Percentiles rank a stretch among this genome's conserved stretches.
Conservation (phyloP, 2,797 vertebrate species). For the Lagodon rhomboides region DNA sequence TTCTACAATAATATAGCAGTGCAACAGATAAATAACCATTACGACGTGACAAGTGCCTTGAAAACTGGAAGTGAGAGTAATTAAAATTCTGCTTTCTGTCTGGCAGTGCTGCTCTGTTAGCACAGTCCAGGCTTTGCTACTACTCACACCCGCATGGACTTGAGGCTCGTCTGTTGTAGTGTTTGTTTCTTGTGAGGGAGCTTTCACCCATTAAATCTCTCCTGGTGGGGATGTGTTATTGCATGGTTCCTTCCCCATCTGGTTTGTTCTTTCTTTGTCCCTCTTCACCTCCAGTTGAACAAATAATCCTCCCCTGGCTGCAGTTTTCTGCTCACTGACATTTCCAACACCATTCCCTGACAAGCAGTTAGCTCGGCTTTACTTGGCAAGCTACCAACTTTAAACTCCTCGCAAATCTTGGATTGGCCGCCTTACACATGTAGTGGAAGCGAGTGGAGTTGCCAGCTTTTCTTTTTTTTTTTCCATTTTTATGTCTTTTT, state of each 20-base stretch:
- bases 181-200: constrained; percentile 20
- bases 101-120: constrained; percentile 40
- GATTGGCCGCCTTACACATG: constrained; percentile 41
- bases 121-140: constrained; percentile 39
- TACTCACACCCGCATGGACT: constrained; percentile 54
- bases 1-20: not conserved
- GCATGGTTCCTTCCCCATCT: constrained; percentile 53
- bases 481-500: constrained; percentile 23
- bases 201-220: constrained; percentile 33
- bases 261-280: constrained; percentile 45
- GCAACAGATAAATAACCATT: not conserved
- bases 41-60: not conserved
- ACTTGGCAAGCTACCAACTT: constrained; percentile 39
- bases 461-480: constrained; percentile 24
- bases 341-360: constrained; percentile 44
- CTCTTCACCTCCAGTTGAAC: constrained; percentile 42
- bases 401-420: constrained; percentile 29
- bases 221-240: constrained; percentile 47
- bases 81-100: constrained; percentile 24
- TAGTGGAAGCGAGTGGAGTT: constrained; percentile 32
- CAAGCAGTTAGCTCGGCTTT: constrained; percentile 56
- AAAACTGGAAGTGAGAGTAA: not conserved
- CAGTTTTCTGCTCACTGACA: constrained; percentile 53
- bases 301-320: constrained; percentile 50
- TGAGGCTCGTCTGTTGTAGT: constrained; percentile 24